These are phyloP conservation scores for Tricholauxania praeusta DNA, from an alignment of 2,888 invertebrate species.

Conservation along the genomic window DNA sequence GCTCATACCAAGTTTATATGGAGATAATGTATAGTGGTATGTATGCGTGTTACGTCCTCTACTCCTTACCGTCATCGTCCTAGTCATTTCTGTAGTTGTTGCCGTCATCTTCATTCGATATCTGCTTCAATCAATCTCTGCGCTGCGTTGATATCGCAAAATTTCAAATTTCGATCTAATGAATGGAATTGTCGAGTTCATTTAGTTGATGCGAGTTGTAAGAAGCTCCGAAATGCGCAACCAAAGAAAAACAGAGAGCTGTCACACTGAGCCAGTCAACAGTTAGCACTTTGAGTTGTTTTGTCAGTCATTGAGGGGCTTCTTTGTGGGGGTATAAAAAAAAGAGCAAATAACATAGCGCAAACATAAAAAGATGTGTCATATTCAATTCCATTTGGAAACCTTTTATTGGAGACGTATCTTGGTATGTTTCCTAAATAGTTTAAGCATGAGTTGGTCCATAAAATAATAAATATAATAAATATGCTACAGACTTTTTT, in stretches of 20 bases:
- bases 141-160: conserved; percentile 31
- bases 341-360: no score
- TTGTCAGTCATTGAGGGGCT: no score
- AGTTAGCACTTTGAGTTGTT: no score
- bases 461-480: no score
- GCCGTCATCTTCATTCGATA: conserved; percentile 13
- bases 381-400: no score
- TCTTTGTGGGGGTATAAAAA: no score
- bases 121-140: conserved; percentile 36
- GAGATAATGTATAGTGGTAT: not conserved
- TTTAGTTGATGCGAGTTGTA: conserved; percentile 16
- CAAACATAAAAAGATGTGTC: no score
- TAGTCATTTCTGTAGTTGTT: conserved; percentile 8
- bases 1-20: not conserved
- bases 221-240: conserved; percentile 1
- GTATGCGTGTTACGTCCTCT: not conserved
- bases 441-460: no score
- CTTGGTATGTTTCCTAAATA: no score
- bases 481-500: no score
- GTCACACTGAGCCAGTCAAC: not conserved
- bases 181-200: conserved; percentile 37
- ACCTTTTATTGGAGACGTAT: no score
- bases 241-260: not conserved
- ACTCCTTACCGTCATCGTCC: not conserved
- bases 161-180: conserved; percentile 40